Conservation (phyloP, 1,140 invertebrate genomes). For the Drosophila seguyi region DNA sequence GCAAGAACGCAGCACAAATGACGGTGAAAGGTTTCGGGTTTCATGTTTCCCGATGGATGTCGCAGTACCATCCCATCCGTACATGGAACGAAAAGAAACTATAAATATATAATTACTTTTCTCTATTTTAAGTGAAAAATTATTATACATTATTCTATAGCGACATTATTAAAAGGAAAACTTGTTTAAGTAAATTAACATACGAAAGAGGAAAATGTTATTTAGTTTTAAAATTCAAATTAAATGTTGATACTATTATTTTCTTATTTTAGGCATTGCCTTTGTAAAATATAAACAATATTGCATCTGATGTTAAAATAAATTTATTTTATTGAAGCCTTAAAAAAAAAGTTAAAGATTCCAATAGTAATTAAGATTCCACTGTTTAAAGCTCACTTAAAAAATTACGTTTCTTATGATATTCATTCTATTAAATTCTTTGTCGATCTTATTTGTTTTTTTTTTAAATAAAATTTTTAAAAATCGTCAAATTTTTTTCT, state of each 20-base stretch:
- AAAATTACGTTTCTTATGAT: too few relatives aligned
- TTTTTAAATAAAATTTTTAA: background rate
- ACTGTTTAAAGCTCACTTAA: too few relatives aligned
- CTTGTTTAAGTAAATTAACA: too few relatives aligned
- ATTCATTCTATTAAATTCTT: background rate
- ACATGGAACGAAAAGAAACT: conserved; percentile 11
- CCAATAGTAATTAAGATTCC: too few relatives aligned
- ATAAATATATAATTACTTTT: background rate
- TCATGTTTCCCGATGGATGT: conserved; percentile 56
- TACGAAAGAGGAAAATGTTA: too few relatives aligned
- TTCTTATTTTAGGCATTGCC: too few relatives aligned
- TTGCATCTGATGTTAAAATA: too few relatives aligned
- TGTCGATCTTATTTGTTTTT: background rate
- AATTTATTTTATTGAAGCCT: too few relatives aligned
- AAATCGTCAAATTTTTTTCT: background rate
- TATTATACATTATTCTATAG: rapidly evolving
- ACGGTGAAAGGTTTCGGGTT: conserved; percentile 78
- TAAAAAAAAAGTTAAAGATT: too few relatives aligned
- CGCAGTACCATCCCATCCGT: conserved; percentile 4
- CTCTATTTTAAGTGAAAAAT: background rate
- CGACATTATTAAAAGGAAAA: background rate
- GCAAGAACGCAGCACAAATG: conserved; percentile 48
- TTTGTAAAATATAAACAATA: too few relatives aligned
- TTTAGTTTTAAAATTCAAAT: too few relatives aligned
- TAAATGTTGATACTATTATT: too few relatives aligned